Conservation (phyloP, 2,888 invertebrate genomes). For the Julus scandinavius region DNA sequence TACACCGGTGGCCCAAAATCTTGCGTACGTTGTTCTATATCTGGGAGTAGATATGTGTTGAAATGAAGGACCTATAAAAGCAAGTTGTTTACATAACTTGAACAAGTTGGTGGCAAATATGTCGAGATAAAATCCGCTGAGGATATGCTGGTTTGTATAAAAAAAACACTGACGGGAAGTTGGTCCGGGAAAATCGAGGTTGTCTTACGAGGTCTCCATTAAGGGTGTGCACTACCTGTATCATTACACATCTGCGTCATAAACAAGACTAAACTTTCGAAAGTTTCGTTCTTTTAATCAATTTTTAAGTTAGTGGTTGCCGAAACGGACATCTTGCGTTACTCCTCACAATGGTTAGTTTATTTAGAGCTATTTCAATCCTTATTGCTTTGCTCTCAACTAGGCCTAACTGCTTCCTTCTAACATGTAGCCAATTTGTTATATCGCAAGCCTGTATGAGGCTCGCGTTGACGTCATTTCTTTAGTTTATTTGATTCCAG, state of each 20-base stretch:
- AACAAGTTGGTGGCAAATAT: neutral
- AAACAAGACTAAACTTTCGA: neutral
- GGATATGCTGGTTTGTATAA: neutral
- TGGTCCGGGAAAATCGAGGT: neutral
- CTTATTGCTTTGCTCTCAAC: neutral
- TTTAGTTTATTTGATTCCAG: conserved; percentile 38
- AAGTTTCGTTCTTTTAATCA: neutral
- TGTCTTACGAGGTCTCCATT: neutral
- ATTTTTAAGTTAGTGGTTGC: neutral
- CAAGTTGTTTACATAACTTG: neutral
- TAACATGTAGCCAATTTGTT: conserved; percentile 26
- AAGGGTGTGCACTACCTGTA: conserved; percentile 43
- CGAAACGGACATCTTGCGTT: neutral
- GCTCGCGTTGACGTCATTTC: conserved; percentile 5
- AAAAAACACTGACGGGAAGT: conserved; percentile 20
- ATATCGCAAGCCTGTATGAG: neutral
- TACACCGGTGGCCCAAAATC: conserved; percentile 11
- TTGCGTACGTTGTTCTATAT: neutral
- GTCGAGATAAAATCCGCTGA: neutral
- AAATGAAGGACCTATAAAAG: conserved; percentile 7
- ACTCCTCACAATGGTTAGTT: neutral
- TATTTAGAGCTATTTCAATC: neutral
- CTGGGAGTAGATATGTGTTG: neutral
- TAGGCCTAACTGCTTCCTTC: neutral
- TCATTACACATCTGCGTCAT: conserved; percentile 13